These are phyloP conservation scores for Cydia splendana DNA, from an alignment of 1,140 invertebrate species.

Conservation along the genomic window DNA sequence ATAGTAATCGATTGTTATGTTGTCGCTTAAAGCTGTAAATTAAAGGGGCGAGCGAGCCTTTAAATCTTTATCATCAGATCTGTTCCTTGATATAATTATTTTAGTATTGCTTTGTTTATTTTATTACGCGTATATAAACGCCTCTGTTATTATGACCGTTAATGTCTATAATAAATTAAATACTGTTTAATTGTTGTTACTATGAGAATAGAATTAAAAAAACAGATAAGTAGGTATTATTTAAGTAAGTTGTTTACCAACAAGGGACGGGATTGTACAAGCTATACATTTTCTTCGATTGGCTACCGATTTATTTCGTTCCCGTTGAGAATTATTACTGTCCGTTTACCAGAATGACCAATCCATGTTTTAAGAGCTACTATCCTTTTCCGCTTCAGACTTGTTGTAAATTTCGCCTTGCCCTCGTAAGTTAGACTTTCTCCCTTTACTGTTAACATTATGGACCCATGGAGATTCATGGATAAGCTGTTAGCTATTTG, in stretches of 20 bases:
- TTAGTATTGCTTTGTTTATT: constrained; percentile 7
- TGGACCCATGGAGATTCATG: constrained; percentile 36
- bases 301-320: constrained; percentile 35
- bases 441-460: constrained; percentile 37
- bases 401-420: constrained; percentile 37
- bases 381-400: constrained; percentile 33
- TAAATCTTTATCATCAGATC: constrained; percentile 24
- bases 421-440: constrained; percentile 42
- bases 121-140: not conserved
- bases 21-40: constrained; percentile 50
- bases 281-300: not conserved
- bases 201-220: not conserved
- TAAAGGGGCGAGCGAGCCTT: constrained; percentile 30
- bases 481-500: constrained; percentile 32
- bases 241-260: not conserved
- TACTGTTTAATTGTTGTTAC: not conserved
- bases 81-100: constrained; percentile 3
- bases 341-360: constrained; percentile 34
- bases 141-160: not conserved
- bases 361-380: constrained; percentile 33
- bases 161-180: not conserved
- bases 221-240: not conserved
- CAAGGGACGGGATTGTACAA: not conserved
- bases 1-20: constrained; percentile 50
- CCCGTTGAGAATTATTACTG: constrained; percentile 36